Base-by-base conservation (phyloP, 2,888 invertebrate genomes). In the Harmothoe impar region DNA sequence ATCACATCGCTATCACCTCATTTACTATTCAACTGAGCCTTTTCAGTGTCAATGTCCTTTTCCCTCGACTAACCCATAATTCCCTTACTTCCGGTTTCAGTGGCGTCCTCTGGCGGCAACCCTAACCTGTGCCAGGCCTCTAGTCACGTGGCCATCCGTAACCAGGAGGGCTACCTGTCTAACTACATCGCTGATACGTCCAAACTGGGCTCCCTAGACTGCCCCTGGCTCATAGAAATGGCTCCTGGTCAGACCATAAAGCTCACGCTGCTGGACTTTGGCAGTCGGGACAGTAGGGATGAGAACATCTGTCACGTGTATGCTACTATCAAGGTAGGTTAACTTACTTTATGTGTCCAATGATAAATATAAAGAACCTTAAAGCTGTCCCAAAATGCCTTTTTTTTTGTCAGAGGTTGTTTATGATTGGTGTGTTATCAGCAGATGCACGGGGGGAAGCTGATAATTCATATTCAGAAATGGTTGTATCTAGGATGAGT, bases 221-320 rank as follows among this genome's bases (percentile, higher is more conserved):
- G 90, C 10, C 92, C 92, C 17, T 92, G 92, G 92, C 86, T 92
- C 20, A 91, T 92, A 10, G 90, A 91, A 52, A 91, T 89, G 35
- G 54, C 35, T 20, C 88, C 85, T 10, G 92, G 92, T 1, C 90
- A 90, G 52, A 85, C 89, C 29, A 92, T 92, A 51, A 91, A 91
- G 51, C 72, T 92, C 78, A 91, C 90, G 31, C 81, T 91, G 29
- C 51, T 85, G 35, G 92, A 92, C 89, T 92, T 92, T 78, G 35
- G 89, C n/a, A 85, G 56, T 35, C 31, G 51, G 0, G 78, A 72
- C 20, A 20, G 52, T 23, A 54, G 56, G 35, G 62, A 25, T 12
- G 88, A 89, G 15, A 35, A 51, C 35, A 78, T 56, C 25, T 89
- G 89, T 29, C 84, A 89, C 52, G 89, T 89, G n/a, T 89, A 77